Base-by-base conservation (phyloP, 1,140 invertebrate genomes). In the Apis mellifera region DNA sequence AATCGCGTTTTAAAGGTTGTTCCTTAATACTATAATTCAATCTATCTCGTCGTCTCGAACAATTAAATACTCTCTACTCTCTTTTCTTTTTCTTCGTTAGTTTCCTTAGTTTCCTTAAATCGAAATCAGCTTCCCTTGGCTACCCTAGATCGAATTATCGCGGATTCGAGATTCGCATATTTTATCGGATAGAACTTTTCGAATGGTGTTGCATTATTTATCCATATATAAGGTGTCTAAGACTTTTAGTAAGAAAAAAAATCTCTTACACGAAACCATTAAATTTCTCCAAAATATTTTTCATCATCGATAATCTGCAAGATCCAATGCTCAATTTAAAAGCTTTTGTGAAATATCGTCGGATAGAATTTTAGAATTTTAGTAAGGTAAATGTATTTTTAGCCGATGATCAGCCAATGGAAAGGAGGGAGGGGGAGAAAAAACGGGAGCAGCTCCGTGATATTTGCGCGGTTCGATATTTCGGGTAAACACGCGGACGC, bases 1-100 rank as follows among this genome's bases (percentile, higher is more conserved):
- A 75, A 68, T 54, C 50, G 19, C 77, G n/a, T 62, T 79, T 60
- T 21, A 60, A 62, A 62, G 42, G 26, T 50, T 23, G 42, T 72
- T 57, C 57, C 7, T 48, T 42, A 62, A 72, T 79, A 32, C 57
- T 48, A 72, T 79, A 79, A 79, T 21, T 71, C 57, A 19, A 79
- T 79, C 50, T 23, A 26, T 17, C 26, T 50, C 55, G 69, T 21
- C 59, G 50, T n/a, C 26, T 15, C 78, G n/a, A 50, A 64, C 78
- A 79, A 79, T 79, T 79, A 79, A 79, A 48, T 70, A 70, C 50
- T 79, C 59, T n/a, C 32, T 19, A 73, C n/a, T n/a, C n/a, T n/a
- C 55, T 50, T 9, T 32, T 72, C 12, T 23, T 59, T n/a, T 54
- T 54, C 48, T 62, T 73, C 69, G 57, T 26, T 17, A 15, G 21